Evolutionary conservation across 2,888 invertebrate genomes (phyloP).

Genomic region (Amiota minor): DNA sequence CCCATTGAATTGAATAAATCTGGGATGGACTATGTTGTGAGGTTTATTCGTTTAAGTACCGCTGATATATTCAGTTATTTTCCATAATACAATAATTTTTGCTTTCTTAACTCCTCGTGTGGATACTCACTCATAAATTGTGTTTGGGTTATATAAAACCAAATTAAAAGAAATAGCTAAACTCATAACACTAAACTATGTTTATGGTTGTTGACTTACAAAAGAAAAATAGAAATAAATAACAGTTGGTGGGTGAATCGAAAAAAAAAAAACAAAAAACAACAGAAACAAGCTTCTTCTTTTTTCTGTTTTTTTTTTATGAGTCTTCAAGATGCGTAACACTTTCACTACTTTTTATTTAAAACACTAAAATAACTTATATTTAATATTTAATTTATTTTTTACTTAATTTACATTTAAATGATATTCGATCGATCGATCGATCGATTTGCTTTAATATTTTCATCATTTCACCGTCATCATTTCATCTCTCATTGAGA

Average conservation of each 20-base stretch:
- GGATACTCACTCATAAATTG: not conserved
- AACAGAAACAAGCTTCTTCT: too few species aligned
- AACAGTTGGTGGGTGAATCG: not conserved
- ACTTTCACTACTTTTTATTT: conserved; percentile 60
- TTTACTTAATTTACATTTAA: conserved; percentile 63
- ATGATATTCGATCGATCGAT: conserved; percentile 46
- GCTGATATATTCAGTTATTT: too few species aligned
- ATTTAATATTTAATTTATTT: conserved; percentile 54
- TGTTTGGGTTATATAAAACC: not conserved
- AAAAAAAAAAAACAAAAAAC: too few species aligned
- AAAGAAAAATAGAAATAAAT: not conserved
- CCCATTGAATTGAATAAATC: too few species aligned
- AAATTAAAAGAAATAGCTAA: conserved; percentile 16
- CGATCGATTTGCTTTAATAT: conserved; percentile 26
- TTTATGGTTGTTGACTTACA: too few species aligned
- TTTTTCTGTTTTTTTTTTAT: too few species aligned
- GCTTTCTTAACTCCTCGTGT: too few species aligned
- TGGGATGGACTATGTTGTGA: too few species aligned
- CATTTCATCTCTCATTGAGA: not conserved
- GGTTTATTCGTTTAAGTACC: too few species aligned
- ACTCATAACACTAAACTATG: conserved; percentile 10
- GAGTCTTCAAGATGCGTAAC: conserved; percentile 11
- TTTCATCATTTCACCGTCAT: conserved; percentile 35
- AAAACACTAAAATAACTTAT: conserved; percentile 62
- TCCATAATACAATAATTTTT: too few species aligned